Percentiles rank a stretch among this genome's conserved stretches.
These are phyloP conservation scores for Apostichopus californicus DNA, from an alignment of 35 echinoderm and acorn worm genomes.

Conservation along the genomic window DNA sequence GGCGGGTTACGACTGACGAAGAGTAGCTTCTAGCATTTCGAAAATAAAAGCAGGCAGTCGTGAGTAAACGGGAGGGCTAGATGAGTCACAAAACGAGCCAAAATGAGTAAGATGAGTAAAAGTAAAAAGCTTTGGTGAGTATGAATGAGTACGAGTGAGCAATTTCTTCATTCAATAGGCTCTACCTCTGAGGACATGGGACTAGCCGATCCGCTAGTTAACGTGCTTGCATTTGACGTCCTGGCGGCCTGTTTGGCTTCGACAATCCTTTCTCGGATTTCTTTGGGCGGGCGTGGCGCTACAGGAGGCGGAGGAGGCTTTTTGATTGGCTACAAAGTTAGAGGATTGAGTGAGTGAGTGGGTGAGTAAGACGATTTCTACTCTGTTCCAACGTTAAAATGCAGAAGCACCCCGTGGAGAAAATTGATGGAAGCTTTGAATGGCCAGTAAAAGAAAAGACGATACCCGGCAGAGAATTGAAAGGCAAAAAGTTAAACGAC, in stretches of 20 bases:
- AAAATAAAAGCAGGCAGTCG: too few species aligned
- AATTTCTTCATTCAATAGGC: not conserved
- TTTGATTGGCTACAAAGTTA: constrained; percentile 51
- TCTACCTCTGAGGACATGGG: constrained; percentile 34
- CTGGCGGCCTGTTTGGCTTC: not conserved
- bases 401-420: not conserved
- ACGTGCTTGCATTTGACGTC: constrained; percentile 34
- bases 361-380: not conserved
- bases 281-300: constrained; percentile 42
- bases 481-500: too few species aligned
- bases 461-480: not conserved
- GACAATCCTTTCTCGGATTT: not conserved
- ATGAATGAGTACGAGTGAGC: not conserved
- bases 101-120: not conserved
- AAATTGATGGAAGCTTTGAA: not conserved
- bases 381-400: not conserved
- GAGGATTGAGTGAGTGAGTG: not conserved
- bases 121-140: not conserved
- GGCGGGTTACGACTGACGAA: too few species aligned
- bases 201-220: constrained; percentile 4
- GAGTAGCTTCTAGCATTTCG: too few species aligned
- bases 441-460: not conserved
- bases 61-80: too few species aligned
- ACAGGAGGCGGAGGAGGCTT: constrained; percentile 44
- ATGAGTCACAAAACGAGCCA: not conserved